phyloP scores from a whole-genome alignment of 2,797 vertebrate genomes.

The Epinephelus coioides region DNA sequence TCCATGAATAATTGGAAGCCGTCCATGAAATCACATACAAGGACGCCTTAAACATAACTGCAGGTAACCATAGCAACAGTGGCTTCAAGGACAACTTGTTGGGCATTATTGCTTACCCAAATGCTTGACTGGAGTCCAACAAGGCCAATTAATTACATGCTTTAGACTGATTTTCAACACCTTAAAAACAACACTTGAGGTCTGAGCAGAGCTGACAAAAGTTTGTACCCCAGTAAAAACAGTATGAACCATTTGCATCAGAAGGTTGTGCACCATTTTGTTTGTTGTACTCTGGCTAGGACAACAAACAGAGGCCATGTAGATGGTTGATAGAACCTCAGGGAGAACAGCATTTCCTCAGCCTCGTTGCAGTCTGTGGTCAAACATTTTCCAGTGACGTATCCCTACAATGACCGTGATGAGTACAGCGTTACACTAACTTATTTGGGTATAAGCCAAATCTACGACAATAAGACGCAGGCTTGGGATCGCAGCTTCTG shows the following conservation, averaged over 20 bases:
- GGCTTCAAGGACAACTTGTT: background rate
- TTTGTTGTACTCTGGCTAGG: no score
- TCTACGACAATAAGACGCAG: constrained; percentile 20
- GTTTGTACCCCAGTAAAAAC: background rate
- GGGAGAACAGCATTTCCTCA: no score
- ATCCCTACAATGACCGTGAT: background rate
- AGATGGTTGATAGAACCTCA: no score
- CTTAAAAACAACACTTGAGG: background rate
- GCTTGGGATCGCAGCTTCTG: background rate
- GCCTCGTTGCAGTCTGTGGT: no score
- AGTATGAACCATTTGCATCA: background rate
- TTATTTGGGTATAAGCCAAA: background rate
- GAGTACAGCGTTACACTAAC: background rate
- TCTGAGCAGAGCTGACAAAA: background rate
- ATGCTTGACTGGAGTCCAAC: background rate
- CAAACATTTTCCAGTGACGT: background rate
- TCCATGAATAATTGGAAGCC: background rate
- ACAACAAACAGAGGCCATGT: no score
- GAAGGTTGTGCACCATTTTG: no score
- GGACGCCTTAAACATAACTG: background rate
- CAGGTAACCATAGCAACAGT: background rate
- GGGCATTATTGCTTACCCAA: constrained; percentile 38
- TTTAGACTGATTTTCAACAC: no score
- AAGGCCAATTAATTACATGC: background rate
- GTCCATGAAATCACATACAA: background rate